Evolutionary conservation across 1,140 invertebrate species (phyloP), one percentile per base, ranked within the genome.

Genomic region (Zaprionus nigranus): DNA sequence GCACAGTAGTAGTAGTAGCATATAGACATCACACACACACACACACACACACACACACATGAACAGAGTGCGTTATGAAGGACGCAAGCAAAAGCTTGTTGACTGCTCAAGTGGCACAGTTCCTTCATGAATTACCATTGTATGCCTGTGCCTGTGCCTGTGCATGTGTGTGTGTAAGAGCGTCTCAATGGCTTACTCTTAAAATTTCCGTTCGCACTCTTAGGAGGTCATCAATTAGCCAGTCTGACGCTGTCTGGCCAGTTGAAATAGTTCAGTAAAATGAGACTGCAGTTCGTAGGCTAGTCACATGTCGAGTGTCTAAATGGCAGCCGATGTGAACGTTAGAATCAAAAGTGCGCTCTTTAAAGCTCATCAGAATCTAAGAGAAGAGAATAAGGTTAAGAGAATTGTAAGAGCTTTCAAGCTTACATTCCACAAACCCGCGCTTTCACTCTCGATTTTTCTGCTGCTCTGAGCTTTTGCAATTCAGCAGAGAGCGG

Each of bases 31-130:
- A 66, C 3, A 53, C 15, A 67, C 17, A 58, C 28, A 54, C 51
- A 24, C 17, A 61, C 3, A 36, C 66, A 53, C 30, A 60, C 22
- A 67, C 30, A 56, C 15, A 43, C 15, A 40, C 34, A n/a, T 22
- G 28, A 51, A 40, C 43, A 54, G 51, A 64, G 72, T 26, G 58
- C 49, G 56, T 79, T 72, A 75, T 79, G 67, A 90, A 77, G 81
- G 81, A 81, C 85, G 85, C 54, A 64, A 62, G 69, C 43, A 70
- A 88, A 85, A 90, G 85, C 85, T 90, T 85, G 86, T 75, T 79
- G 78, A 81, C 84, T 81, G 56, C 84, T 88, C 80, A 84, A 81
- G 85, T 90, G 79, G 79, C 79, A 80, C 70, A 77, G 76, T 80
- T 90, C 66, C 76, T 76, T 74, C 66, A 56, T 73, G 57, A 49